phyloP scores from a whole-genome alignment of 2,888 invertebrate species.

The Resseliella maxima region DNA sequence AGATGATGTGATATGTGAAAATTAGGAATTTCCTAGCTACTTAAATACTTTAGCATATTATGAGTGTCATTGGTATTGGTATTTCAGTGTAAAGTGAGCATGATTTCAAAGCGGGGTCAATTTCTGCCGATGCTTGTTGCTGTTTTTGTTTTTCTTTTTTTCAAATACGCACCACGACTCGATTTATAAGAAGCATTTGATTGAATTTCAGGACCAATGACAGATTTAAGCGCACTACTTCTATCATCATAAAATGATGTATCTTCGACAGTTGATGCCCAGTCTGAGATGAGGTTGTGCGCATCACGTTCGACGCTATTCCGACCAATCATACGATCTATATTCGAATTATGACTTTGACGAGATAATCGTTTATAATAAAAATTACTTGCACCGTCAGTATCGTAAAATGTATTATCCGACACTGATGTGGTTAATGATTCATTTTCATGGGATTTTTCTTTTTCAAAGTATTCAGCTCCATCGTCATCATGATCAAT shows the following conservation, averaged over 20 bases:
- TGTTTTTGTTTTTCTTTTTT: neutral
- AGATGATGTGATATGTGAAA: neutral
- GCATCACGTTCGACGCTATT: neutral
- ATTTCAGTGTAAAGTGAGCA: neutral
- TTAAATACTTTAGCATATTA: neutral
- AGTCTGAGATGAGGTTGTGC: neutral
- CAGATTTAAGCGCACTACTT: neutral
- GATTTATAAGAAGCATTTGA: neutral
- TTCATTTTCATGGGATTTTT: conserved; percentile 14
- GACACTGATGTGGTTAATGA: conserved; percentile 1
- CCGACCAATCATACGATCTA: neutral
- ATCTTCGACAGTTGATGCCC: conserved; percentile 2
- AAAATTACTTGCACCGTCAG: neutral
- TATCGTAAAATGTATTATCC: conserved; percentile 39
- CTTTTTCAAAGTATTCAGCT: neutral
- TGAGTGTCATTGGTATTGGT: neutral
- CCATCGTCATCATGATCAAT: neutral
- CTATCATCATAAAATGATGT: conserved; percentile 44
- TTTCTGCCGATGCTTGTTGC: no score
- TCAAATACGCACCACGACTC: conserved; percentile 26
- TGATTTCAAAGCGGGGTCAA: neutral
- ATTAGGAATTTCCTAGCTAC: no score
- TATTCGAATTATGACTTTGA: neutral
- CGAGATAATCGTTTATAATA: neutral
- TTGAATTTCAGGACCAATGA: neutral